Evolutionary conservation across 2,888 invertebrate species (phyloP).

Genomic region (Gastracanthus pulcherrimus): DNA sequence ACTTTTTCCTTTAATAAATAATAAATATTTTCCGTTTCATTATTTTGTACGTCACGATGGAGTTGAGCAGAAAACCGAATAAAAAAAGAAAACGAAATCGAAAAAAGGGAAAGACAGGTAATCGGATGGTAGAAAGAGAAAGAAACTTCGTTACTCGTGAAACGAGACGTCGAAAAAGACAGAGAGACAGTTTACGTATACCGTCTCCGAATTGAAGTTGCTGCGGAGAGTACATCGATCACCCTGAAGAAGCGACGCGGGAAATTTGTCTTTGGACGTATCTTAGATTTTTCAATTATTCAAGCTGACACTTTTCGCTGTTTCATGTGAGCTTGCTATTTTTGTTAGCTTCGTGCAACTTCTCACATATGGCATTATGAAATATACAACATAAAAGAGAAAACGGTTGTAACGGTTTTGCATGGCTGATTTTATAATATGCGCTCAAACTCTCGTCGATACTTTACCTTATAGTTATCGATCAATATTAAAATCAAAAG

Average conservation of each 20-base stretch:
- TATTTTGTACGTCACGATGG: not conserved
- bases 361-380: too few species aligned
- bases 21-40: not conserved
- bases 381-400: too few species aligned
- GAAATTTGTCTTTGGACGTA: not conserved
- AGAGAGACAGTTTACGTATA: not conserved
- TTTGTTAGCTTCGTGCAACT: too few species aligned
- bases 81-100: not conserved
- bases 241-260: slow-evolving; percentile 20
- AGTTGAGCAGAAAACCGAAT: not conserved
- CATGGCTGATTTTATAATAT: too few species aligned
- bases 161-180: not conserved
- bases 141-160: not conserved
- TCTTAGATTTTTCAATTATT: slow-evolving; percentile 25
- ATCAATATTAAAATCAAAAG: too few species aligned
- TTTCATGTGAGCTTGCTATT: not conserved
- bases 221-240: not conserved
- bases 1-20: not conserved
- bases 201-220: not conserved
- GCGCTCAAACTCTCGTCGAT: too few species aligned
- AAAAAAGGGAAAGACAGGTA: not conserved
- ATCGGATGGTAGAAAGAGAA: not conserved
- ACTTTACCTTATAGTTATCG: too few species aligned
- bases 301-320: not conserved
- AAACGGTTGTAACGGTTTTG: too few species aligned